A percentile compares a stretch with the other conserved stretches of the same genome.
Evolutionary conservation across 2,113 vertebrate genomes (phyloP).

Genomic region (Arothron firmamentum): DNA sequence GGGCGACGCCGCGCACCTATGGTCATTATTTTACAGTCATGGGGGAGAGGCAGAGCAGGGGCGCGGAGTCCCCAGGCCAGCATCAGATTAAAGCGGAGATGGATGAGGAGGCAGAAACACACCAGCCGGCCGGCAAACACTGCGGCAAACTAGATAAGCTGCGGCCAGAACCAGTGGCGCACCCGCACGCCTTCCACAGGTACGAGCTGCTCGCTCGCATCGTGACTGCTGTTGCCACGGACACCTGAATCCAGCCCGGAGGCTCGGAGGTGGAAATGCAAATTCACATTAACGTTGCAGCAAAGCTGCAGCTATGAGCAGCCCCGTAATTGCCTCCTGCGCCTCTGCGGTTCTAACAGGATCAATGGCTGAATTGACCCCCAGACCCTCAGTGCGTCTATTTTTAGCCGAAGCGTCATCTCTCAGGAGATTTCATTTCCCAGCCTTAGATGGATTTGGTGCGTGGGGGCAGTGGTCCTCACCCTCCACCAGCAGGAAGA

Average conservation of each 20-base stretch:
- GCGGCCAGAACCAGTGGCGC: constrained; percentile 38
- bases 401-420: constrained; percentile 12
- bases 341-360: constrained; percentile 1
- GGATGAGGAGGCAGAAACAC: constrained; percentile 38
- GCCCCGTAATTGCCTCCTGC: neutral
- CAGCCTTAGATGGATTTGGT: constrained; percentile 1
- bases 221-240: neutral
- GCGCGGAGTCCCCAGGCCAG: constrained; percentile 35
- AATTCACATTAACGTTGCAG: neutral
- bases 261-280: neutral
- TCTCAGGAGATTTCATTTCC: constrained; percentile 16
- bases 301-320: constrained; percentile 6
- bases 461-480: constrained; percentile 29
- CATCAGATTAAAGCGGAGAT: constrained; percentile 52
- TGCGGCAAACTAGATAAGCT: constrained; percentile 46
- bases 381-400: neutral
- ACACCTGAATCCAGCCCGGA: neutral
- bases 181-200: constrained; percentile 22
- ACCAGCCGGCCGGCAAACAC: constrained; percentile 15
- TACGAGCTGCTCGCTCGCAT: neutral
- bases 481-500: constrained; percentile 72
- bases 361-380: constrained; percentile 25
- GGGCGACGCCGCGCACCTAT: constrained; percentile 40
- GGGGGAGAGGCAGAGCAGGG: constrained; percentile 36
- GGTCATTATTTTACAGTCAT: constrained; percentile 56